phyloP scores from a whole-genome alignment of 2,888 invertebrate species.

The Uropetala carovei region DNA sequence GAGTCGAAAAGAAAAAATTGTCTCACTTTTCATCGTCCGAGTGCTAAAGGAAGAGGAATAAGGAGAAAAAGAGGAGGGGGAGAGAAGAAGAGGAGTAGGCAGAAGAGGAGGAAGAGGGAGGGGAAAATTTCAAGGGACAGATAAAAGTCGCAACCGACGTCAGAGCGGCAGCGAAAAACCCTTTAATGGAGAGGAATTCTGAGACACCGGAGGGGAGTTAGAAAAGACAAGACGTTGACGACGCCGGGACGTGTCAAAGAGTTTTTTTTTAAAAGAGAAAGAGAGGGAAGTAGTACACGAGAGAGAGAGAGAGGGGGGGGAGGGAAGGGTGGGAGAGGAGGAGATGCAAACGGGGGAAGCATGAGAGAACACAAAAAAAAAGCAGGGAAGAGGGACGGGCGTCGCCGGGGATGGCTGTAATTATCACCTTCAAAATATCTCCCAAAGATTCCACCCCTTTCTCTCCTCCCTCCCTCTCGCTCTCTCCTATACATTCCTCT shows the following conservation, averaged over 20 bases:
- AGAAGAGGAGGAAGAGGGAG: neutral
- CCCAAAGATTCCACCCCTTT: neutral
- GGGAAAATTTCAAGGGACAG: neutral
- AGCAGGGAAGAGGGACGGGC: neutral
- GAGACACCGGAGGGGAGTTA: too few relatives aligned
- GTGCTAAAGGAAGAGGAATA: neutral
- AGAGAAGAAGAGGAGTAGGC: neutral
- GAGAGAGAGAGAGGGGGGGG: too few relatives aligned
- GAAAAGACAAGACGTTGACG: neutral
- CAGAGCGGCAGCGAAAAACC: neutral
- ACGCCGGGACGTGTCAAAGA: neutral
- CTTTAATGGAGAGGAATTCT: neutral
- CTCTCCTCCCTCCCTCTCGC: too few relatives aligned
- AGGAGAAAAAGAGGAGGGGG: neutral
- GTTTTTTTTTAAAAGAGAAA: too few relatives aligned
- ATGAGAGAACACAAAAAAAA: neutral
- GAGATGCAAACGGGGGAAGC: too few relatives aligned
- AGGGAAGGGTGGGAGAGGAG: too few relatives aligned
- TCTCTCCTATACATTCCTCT: too few relatives aligned
- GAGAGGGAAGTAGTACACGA: too few relatives aligned
- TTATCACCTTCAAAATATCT: slow-evolving; percentile 32
- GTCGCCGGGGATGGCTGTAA: slow-evolving; percentile 8
- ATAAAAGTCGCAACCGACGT: neutral
- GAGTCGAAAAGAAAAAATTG: neutral
- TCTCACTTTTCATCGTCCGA: neutral